Conservation (phyloP, 2,797 vertebrate genomes). For the Danio choprae region DNA sequence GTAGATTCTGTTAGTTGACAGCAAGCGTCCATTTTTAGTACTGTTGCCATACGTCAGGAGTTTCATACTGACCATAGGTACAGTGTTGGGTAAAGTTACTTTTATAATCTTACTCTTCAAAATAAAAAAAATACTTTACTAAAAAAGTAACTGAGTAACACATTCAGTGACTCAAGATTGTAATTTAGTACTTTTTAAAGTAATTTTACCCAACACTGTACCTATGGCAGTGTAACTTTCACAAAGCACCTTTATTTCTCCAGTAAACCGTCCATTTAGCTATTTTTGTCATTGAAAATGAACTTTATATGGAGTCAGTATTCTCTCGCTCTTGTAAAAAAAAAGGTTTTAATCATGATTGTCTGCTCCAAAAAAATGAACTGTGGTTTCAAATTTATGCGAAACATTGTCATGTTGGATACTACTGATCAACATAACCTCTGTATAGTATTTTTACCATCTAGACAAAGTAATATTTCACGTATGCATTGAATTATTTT, state of each 20-base stretch:
- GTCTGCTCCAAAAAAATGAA: not conserved
- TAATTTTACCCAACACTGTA: too few relatives aligned
- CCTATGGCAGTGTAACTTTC: not conserved
- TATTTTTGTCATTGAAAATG: not conserved
- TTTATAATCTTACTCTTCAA: too few relatives aligned
- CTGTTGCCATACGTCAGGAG: not conserved
- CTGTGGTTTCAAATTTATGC: not conserved
- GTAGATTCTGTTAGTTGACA: conserved; percentile 2
- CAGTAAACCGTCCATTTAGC: not conserved
- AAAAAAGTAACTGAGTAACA: too few relatives aligned
- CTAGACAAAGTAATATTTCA: not conserved
- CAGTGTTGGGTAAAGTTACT: too few relatives aligned
- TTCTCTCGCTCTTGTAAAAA: not conserved
- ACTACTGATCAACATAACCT: not conserved
- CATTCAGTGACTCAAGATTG: too few relatives aligned
- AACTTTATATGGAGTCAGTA: not conserved
- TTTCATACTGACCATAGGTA: not conserved
- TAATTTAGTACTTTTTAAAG: too few relatives aligned
- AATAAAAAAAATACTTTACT: too few relatives aligned
- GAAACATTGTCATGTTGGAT: conserved; percentile 11
- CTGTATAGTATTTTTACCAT: not conserved
- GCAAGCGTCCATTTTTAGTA: not conserved
- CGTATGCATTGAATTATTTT: not conserved
- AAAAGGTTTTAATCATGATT: not conserved
- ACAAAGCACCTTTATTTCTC: not conserved